Evolutionary conservation across 1,140 invertebrate species (phyloP).

Genomic region (Neodiprion fabricii): DNA sequence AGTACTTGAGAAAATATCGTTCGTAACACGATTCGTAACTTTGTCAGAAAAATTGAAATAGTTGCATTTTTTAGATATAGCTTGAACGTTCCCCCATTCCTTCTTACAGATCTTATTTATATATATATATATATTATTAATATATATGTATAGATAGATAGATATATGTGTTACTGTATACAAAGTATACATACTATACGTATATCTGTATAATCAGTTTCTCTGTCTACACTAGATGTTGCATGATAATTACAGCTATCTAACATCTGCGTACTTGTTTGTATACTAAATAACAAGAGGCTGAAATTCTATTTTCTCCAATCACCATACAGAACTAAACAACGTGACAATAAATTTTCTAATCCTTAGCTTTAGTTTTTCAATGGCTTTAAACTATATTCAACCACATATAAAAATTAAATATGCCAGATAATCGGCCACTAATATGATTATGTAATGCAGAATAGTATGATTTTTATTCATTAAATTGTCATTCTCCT

Average conservation of each 20-base stretch:
- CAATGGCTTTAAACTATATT: too few species aligned
- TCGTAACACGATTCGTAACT: too few species aligned
- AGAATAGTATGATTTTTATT: too few species aligned
- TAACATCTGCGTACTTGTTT: constrained; percentile 45
- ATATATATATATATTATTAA: background rate
- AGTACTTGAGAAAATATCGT: too few species aligned
- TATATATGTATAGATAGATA: background rate
- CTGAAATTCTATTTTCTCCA: background rate
- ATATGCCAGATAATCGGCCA: too few species aligned
- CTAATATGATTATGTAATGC: too few species aligned
- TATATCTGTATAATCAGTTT: background rate
- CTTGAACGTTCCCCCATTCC: too few species aligned
- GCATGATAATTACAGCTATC: constrained; percentile 29
- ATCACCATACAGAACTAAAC: background rate
- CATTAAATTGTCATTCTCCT: background rate
- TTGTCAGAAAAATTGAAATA: background rate
- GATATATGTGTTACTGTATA: background rate
- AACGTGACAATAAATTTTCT: background rate
- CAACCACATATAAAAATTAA: too few species aligned
- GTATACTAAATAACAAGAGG: constrained; percentile 24
- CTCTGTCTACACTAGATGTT: constrained; percentile 33
- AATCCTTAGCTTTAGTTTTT: background rate
- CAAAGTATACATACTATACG: background rate
- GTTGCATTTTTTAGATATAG: constrained; percentile 2
- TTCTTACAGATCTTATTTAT: background rate